Evolutionary conservation across 2,888 invertebrate species (phyloP).

Genomic region (Marasmarcha lunaedactyla): DNA sequence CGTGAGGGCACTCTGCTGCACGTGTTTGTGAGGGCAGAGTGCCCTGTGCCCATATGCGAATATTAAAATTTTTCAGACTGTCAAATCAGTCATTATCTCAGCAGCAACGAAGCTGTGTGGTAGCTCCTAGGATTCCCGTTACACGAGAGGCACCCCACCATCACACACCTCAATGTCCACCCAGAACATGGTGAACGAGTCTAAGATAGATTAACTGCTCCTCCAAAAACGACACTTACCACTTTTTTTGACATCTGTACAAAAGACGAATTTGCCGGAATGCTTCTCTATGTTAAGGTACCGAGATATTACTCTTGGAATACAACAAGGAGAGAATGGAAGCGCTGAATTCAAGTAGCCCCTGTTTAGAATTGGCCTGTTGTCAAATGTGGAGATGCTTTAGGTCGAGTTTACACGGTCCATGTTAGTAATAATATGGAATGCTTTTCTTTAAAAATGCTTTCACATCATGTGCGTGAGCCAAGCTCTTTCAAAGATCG

Average conservation of each 20-base stretch:
- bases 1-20: too few relatives aligned
- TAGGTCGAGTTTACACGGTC: slow-evolving; percentile 17
- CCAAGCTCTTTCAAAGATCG: slow-evolving; percentile 15
- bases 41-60: too few relatives aligned
- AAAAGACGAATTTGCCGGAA: slow-evolving; percentile 17
- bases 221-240: slow-evolving; percentile 14
- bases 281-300: slow-evolving; percentile 15
- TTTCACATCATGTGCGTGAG: slow-evolving; percentile 16
- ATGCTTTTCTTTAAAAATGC: slow-evolving; percentile 17
- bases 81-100: slow-evolving; percentile 18
- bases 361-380: slow-evolving; percentile 14
- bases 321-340: slow-evolving; percentile 10
- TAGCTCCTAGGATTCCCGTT: slow-evolving; percentile 14
- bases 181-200: slow-evolving; percentile 16
- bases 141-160: slow-evolving; percentile 17
- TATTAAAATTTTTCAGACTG: too few relatives aligned
- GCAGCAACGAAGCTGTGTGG: slow-evolving; percentile 17
- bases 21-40: too few relatives aligned
- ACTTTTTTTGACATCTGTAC: slow-evolving; percentile 17
- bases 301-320: slow-evolving; percentile 15
- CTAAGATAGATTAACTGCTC: slow-evolving; percentile 7
- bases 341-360: slow-evolving; percentile 17
- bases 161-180: slow-evolving; percentile 15
- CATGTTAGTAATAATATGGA: slow-evolving; percentile 18
- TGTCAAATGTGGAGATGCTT: slow-evolving; percentile 15